Percentiles rank a stretch among this genome's conserved stretches.
These are phyloP conservation scores for Argyrosomus regius DNA, from an alignment of 2,797 vertebrate genomes.

Conservation along the genomic window DNA sequence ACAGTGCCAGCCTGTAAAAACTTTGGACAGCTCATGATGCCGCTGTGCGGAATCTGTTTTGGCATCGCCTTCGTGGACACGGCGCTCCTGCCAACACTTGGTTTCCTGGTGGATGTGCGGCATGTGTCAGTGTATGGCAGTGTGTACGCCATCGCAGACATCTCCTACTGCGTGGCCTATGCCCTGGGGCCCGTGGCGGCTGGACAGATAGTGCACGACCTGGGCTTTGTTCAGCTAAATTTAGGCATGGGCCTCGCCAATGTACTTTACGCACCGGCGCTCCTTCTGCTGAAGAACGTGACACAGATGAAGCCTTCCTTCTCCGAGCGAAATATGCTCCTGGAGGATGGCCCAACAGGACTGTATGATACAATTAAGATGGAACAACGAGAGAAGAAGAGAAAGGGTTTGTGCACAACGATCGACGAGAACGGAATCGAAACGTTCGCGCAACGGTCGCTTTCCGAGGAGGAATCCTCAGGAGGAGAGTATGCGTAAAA, in stretches of 20 bases:
- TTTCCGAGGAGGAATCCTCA: conserved; percentile 90
- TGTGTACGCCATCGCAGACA: conserved; percentile 98
- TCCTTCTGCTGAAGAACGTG: conserved; percentile 93
- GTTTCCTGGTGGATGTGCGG: conserved; percentile 95
- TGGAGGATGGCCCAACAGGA: conserved; percentile 94
- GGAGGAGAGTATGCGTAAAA: conserved; percentile 91
- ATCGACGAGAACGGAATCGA: conserved; percentile 85
- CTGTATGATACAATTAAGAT: conserved; percentile 96
- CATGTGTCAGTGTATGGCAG: conserved; percentile 97
- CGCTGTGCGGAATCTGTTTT: conserved; percentile 98
- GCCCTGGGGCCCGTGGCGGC: conserved; percentile 95
- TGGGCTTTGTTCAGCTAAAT: conserved; percentile 95
- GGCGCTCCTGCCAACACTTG: conserved; percentile 95
- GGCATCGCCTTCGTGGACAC: conserved; percentile 98
- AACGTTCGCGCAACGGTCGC: conserved; percentile 83
- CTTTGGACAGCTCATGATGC: conserved; percentile 93
- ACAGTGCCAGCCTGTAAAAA: conserved; percentile 94
- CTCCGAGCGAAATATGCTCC: conserved; percentile 94
- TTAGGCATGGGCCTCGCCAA: conserved; percentile 98
- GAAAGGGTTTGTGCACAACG: conserved; percentile 82
- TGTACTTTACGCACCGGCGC: conserved; percentile 94
- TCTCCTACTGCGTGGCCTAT: conserved; percentile 97
- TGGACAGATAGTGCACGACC: conserved; percentile 94
- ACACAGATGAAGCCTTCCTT: conserved; percentile 93
- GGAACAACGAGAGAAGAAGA: conserved; percentile 88